A percentile compares a stretch with the other conserved stretches of the same genome.
Conservation (phyloP, 2,113 vertebrate species). For the Zosterops pallidus region DNA sequence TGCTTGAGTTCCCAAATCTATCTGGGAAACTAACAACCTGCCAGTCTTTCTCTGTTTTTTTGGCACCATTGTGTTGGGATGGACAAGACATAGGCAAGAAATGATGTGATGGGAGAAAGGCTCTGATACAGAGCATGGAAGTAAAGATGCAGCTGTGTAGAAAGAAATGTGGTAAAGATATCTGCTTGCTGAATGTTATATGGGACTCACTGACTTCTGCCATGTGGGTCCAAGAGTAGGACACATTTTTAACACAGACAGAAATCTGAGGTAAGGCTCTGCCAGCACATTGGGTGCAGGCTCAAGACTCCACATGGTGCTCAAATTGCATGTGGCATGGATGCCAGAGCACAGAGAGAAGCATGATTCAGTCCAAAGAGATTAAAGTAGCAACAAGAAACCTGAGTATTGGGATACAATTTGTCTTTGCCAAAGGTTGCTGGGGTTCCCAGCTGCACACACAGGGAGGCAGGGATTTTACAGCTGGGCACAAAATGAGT, state of each 20-base stretch:
- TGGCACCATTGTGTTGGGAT: not conserved
- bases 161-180: not conserved
- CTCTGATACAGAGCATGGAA: not conserved
- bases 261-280: not conserved
- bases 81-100: not conserved
- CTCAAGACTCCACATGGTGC: not conserved
- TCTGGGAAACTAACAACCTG: not conserved
- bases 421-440: not conserved
- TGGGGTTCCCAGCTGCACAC: not conserved
- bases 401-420: not conserved
- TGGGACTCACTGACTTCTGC: not conserved
- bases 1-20: not conserved
- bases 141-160: not conserved
- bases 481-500: not conserved
- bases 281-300: not conserved
- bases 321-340: not conserved
- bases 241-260: not conserved
- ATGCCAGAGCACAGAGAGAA: not conserved
- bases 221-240: not conserved
- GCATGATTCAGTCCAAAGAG: not conserved
- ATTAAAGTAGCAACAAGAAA: not conserved
- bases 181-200: not conserved
- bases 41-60: not conserved
- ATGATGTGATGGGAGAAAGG: not conserved
- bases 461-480: not conserved